Conservation (phyloP, 2,797 vertebrate species). For the Menidia menidia region DNA sequence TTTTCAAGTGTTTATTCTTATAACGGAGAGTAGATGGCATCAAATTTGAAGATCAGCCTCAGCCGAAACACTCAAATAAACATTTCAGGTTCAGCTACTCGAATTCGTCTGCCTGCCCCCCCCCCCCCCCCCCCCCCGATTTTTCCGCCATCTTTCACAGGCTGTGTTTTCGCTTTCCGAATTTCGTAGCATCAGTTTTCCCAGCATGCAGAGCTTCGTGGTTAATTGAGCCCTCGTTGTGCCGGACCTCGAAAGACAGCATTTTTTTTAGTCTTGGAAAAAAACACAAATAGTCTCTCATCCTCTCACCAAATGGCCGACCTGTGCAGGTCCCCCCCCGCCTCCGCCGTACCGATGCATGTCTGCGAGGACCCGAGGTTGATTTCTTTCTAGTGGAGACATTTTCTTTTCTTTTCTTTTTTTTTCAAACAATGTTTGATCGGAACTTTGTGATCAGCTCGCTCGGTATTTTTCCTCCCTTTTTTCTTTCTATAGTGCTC, state of each 20-base stretch:
- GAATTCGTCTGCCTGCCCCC: not conserved
- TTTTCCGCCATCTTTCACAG: no score
- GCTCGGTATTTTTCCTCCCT: conserved; percentile 41
- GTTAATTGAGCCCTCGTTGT: no score
- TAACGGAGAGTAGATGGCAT: no score
- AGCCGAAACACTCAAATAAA: not conserved
- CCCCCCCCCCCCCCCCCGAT: no score
- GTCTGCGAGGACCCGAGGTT: conserved; percentile 52
- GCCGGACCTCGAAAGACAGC: no score
- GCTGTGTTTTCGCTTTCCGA: no score
- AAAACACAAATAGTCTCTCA: not conserved
- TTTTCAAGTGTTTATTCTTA: no score
- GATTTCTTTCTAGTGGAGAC: conserved; percentile 59
- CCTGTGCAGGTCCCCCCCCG: not conserved
- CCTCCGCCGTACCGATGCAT: conserved; percentile 56
- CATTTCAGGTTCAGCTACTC: not conserved
- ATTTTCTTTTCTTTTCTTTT: conserved; percentile 24
- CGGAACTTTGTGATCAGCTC: conserved; percentile 66
- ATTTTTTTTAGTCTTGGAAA: no score
- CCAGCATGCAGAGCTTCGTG: no score
- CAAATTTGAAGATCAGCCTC: not conserved
- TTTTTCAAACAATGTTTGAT: conserved; percentile 51
- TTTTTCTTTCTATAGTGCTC: conserved; percentile 55
- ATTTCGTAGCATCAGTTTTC: no score
- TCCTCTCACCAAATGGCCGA: not conserved